Evolutionary conservation across 1,140 invertebrate genomes (phyloP).

Genomic region (Drosophila virilis): DNA sequence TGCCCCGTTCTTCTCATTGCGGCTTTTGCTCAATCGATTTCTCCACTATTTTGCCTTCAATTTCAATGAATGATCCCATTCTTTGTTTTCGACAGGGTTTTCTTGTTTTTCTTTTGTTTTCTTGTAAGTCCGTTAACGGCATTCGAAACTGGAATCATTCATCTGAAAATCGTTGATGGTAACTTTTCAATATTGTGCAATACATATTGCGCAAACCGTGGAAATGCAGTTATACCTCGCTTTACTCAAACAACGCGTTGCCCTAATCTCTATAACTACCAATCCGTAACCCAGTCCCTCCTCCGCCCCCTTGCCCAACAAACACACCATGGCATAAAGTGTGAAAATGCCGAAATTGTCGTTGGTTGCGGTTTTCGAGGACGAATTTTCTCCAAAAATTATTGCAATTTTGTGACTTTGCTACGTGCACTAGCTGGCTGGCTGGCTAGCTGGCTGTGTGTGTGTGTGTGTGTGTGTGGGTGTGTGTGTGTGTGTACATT

Average conservation of each 20-base stretch:
- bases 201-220: conserved; percentile 32
- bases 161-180: conserved; percentile 45
- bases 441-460: neutral
- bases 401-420: conserved; percentile 76
- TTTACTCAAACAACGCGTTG: conserved; percentile 14
- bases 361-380: conserved; percentile 69
- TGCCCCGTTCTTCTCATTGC: neutral
- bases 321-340: conserved; percentile 53
- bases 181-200: conserved; percentile 42
- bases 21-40: neutral
- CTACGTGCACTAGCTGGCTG: conserved; percentile 61
- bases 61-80: neutral
- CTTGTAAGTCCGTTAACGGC: neutral
- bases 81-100: neutral
- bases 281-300: neutral
- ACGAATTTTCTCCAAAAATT: conserved; percentile 59
- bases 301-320: neutral
- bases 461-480: conserved; percentile 26
- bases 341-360: conserved; percentile 80
- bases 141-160: conserved; percentile 31
- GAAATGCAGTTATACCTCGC: conserved; percentile 32
- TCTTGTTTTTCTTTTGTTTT: neutral
- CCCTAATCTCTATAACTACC: conserved; percentile 24
- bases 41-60: neutral
- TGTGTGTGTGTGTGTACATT: conserved; percentile 49